phyloP scores from a whole-genome alignment of 2,888 invertebrate species.

The Macaria notata region DNA sequence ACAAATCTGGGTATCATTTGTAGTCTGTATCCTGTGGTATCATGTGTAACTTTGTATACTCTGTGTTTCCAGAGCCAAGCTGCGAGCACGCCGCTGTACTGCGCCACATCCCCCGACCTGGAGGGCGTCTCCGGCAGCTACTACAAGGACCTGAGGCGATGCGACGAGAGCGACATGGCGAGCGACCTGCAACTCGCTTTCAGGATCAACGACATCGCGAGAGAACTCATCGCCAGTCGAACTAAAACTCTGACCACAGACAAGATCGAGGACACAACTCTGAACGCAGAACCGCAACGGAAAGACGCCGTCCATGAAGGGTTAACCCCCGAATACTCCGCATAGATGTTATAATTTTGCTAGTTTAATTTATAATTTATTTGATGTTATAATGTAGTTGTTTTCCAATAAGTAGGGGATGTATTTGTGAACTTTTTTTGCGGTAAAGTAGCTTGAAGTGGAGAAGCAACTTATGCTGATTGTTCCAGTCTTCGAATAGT shows the following conservation, averaged over 20 bases:
- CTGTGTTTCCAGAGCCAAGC: slow-evolving; percentile 83
- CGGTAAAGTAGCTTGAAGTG: too few species aligned
- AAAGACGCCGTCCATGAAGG: slow-evolving; percentile 36
- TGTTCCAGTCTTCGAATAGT: too few species aligned
- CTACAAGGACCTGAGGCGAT: slow-evolving; percentile 93
- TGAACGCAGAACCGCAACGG: slow-evolving; percentile 30
- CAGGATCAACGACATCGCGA: slow-evolving; percentile 56
- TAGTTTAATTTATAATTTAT: too few species aligned
- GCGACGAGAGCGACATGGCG: slow-evolving; percentile 69
- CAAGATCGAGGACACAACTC: slow-evolving; percentile 14
- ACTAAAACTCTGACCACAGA: slow-evolving; percentile 25
- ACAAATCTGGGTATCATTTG: too few species aligned
- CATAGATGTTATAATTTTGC: slow-evolving; percentile 9
- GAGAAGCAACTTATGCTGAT: too few species aligned
- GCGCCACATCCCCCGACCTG: slow-evolving; percentile 92
- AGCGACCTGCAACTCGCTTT: slow-evolving; percentile 62
- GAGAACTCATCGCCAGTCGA: slow-evolving; percentile 49
- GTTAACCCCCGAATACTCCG: slow-evolving; percentile 45
- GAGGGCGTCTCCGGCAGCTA: slow-evolving; percentile 91
- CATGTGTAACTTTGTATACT: too few species aligned
- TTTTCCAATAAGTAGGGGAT: too few species aligned
- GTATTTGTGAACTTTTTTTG: too few species aligned
- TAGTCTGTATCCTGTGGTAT: too few species aligned
- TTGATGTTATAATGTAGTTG: too few species aligned
- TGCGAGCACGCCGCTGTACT: slow-evolving; percentile 93